Evolutionary conservation across 2,797 vertebrate genomes (phyloP).

Genomic region (Zalophus californianus): DNA sequence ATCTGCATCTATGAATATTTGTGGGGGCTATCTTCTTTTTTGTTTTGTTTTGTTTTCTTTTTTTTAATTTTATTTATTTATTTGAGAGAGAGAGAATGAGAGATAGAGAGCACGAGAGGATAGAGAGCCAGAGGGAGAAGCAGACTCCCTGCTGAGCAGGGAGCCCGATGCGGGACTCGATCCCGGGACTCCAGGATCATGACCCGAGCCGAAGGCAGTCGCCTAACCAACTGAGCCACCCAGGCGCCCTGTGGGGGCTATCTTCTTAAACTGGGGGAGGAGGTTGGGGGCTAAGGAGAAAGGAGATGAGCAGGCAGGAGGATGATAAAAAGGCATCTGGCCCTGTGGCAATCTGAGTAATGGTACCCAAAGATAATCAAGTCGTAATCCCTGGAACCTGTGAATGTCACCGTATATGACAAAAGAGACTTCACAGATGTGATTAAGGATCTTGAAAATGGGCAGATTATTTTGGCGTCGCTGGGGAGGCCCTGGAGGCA

Average conservation of each 20-base stretch:
- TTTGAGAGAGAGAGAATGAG: too few relatives aligned
- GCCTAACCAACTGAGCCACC: too few relatives aligned
- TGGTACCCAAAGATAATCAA: neutral
- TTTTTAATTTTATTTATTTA: too few relatives aligned
- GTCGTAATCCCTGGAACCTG: neutral
- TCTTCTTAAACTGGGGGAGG: neutral
- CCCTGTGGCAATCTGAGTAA: neutral
- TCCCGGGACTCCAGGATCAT: too few relatives aligned
- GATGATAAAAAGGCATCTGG: neutral
- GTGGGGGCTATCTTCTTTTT: neutral
- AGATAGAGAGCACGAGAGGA: too few relatives aligned
- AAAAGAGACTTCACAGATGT: neutral
- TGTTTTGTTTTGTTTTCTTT: too few relatives aligned
- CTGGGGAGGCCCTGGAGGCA: neutral
- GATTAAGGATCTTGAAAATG: neutral
- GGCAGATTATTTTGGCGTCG: neutral
- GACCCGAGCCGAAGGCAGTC: too few relatives aligned
- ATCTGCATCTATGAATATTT: neutral
- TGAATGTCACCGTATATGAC: neutral
- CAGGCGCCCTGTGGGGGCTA: too few relatives aligned
- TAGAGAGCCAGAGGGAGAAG: too few relatives aligned
- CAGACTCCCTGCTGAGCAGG: too few relatives aligned
- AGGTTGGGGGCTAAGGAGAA: neutral
- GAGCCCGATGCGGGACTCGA: too few relatives aligned
- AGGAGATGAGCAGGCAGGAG: neutral